Conservation (phyloP, 2,888 invertebrate genomes). For the Eupithecia subumbrata region DNA sequence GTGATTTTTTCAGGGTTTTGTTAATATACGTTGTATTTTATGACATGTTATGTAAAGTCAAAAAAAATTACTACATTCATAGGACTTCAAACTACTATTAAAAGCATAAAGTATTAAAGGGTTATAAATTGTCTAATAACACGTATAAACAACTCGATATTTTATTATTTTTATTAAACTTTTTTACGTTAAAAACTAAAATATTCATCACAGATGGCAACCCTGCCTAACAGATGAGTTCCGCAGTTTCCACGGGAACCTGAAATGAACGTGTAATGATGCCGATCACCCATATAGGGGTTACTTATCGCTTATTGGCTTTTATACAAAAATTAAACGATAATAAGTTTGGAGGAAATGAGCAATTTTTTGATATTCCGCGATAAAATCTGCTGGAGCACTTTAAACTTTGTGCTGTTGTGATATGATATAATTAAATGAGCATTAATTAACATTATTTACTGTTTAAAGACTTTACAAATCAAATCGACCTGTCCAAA, state of each 20-base stretch:
- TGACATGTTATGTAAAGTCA: background rate
- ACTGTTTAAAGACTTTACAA: background rate
- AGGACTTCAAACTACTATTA: background rate
- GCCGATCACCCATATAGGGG: slow-evolving; percentile 44
- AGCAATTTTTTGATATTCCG: slow-evolving; percentile 45
- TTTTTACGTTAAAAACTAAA: slow-evolving; percentile 2
- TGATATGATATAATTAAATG: background rate
- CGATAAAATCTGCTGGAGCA: background rate
- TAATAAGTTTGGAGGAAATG: slow-evolving; percentile 37
- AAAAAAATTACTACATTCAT: background rate
- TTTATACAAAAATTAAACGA: slow-evolving; percentile 50
- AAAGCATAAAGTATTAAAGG: background rate
- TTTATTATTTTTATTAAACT: background rate
- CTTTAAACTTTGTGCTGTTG: slow-evolving; percentile 4
- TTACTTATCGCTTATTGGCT: slow-evolving; percentile 50
- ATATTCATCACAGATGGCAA: slow-evolving; percentile 22
- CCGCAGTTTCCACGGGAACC: slow-evolving; percentile 40
- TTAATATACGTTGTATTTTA: background rate
- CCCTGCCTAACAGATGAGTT: slow-evolving; percentile 33
- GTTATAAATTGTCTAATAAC: background rate
- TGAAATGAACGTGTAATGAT: slow-evolving; percentile 53
- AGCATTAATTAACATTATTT: background rate
- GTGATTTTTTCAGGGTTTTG: background rate
- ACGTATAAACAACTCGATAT: background rate
- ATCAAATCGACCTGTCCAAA: background rate